A percentile compares a stretch with the other conserved stretches of the same genome.
phyloP scores from a whole-genome alignment of 2,113 vertebrate genomes.

The Cyphomyrus plagiostoma region DNA sequence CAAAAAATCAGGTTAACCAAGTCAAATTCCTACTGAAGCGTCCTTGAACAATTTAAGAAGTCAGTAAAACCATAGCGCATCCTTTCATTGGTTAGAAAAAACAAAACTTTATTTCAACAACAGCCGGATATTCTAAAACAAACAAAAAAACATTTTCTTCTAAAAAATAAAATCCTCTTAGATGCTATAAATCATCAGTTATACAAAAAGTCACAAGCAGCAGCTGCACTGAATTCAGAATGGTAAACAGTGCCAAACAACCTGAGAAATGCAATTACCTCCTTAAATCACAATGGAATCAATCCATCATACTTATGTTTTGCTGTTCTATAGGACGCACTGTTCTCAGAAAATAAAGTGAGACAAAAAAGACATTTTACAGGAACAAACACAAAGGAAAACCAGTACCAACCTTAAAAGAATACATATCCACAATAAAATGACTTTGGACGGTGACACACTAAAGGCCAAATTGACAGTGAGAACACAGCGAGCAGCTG shows the following conservation, averaged over 20 bases:
- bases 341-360: neutral
- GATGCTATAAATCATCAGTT: neutral
- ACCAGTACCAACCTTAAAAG: neutral
- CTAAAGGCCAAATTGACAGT: neutral
- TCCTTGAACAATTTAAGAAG: neutral
- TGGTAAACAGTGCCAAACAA: neutral
- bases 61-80: neutral
- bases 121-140: neutral
- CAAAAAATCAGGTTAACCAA: constrained; percentile 8
- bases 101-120: neutral
- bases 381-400: neutral
- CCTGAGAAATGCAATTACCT: neutral
- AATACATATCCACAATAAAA: neutral
- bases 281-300: neutral
- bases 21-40: neutral
- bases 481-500: neutral
- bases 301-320: neutral
- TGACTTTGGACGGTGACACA: neutral
- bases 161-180: neutral
- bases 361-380: neutral
- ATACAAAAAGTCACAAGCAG: neutral
- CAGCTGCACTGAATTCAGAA: neutral
- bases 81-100: neutral
- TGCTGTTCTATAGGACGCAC: neutral
- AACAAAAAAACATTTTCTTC: neutral